Evolutionary conservation across 2,888 invertebrate genomes (phyloP), one percentile per base, ranked within the genome.

Genomic region (Calephelis perditalis): DNA sequence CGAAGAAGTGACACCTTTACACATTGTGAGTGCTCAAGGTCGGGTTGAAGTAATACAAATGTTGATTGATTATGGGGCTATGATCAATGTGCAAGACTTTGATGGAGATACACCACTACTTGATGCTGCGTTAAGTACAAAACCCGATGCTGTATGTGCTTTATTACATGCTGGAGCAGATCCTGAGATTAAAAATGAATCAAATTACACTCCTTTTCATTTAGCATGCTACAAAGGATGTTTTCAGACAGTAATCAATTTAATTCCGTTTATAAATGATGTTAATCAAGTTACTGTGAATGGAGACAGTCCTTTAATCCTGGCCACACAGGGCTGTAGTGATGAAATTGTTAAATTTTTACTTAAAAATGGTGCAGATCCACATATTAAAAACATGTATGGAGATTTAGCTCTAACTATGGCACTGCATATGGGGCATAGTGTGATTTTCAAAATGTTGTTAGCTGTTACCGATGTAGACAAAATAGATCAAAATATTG

Each of bases 51-150:
- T 84, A 26, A 79, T 86, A 15, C 80, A 88, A 60, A 63, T 88
- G 26, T 71, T 91, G 45, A 69, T 91, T 63, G 73, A 86, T 11
- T 78, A 86, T 73, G 86, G 84, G 37, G 88, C 91, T 10, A 75
- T 81, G 15, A 70, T 89, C 61, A 75, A 91, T 72, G 81, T 84
- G 6, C 84, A 84, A 69, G 91, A 91, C 67, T 89, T 84, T 75
- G 90, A 91, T 72, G 89, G 90, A 12, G 91, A 91, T 57, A 89
- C 90, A 44, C 86, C 91, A 7, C 68, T 91, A 59, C 91, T 91
- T 71, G 87, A 90, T 70, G 86, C 91, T 15, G 84, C 84, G 37
- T 65, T 84, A 57, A 72, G 71, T 26, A 71, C 68, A 12, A 75
- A 84, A 63, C 69, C 76, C 67, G 76, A 80, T 45, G 78, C 83